A percentile compares a stretch with the other conserved stretches of the same genome.
These are phyloP conservation scores for Parascotia fuliginaria DNA, from an alignment of 2,888 invertebrate species.

Conservation along the genomic window DNA sequence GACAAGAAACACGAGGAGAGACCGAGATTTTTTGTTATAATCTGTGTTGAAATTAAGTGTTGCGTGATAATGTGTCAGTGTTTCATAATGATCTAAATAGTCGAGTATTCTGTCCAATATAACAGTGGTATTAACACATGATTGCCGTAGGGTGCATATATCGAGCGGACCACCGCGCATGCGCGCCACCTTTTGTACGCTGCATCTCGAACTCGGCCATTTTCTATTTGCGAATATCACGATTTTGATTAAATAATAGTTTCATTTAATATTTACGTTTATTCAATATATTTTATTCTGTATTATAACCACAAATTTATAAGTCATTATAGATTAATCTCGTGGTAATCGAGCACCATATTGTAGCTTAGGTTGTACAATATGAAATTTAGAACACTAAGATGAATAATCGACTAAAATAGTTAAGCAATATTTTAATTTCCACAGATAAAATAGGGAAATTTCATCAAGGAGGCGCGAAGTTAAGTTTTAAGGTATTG, in stretches of 20 bases:
- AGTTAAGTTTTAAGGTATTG: conserved; percentile 12
- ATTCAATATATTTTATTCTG: background rate
- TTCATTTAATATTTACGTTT: background rate
- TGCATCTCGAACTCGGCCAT: conserved; percentile 72
- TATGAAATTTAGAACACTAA: background rate
- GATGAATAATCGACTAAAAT: conserved; percentile 2
- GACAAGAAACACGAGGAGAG: conserved; percentile 21
- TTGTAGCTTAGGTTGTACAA: background rate
- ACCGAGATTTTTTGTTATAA: background rate
- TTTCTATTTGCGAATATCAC: conserved; percentile 67
- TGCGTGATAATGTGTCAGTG: conserved; percentile 37
- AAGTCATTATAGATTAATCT: background rate
- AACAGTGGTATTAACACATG: conserved; percentile 59
- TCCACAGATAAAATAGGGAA: conserved; percentile 11
- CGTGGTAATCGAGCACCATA: background rate
- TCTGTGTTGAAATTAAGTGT: conserved; percentile 26
- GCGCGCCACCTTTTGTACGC: conserved; percentile 74
- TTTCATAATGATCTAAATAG: background rate
- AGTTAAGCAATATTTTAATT: conserved; percentile 4
- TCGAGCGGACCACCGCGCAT: conserved; percentile 79
- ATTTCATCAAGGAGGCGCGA: background rate
- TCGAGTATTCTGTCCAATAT: conserved; percentile 1
- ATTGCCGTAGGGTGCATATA: conserved; percentile 75
- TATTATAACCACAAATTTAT: background rate
- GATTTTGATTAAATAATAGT: conserved; percentile 45